A percentile compares a stretch with the other conserved stretches of the same genome.
Conservation (phyloP, 2,797 vertebrate genomes). For the Carcharodon carcharias region DNA sequence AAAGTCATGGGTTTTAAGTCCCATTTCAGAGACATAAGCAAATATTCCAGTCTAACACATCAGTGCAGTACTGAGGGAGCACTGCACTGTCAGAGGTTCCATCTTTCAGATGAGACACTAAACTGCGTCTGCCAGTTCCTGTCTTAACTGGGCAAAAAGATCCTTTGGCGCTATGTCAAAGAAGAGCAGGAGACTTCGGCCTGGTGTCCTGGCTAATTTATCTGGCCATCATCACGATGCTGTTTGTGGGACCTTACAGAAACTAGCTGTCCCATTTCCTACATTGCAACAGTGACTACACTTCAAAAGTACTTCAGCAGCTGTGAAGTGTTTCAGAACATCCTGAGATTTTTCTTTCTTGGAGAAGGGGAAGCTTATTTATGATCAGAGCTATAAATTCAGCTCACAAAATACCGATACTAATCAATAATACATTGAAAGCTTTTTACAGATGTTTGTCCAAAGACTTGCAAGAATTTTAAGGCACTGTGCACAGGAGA, state of each 20-base stretch:
- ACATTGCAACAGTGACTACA: not conserved
- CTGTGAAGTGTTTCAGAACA: not conserved
- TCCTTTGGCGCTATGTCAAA: not conserved
- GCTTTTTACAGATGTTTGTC: slow-evolving; percentile 76
- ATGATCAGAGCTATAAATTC: not conserved
- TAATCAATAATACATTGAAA: slow-evolving; percentile 45
- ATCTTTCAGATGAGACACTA: not conserved
- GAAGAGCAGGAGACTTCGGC: not conserved
- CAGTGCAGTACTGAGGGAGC: not conserved
- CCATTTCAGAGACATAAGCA: not conserved
- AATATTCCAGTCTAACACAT: not conserved
- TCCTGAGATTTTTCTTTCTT: not conserved
- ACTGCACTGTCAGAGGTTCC: not conserved
- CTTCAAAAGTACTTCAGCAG: not conserved
- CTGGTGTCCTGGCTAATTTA: no score
- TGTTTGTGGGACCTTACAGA: not conserved
- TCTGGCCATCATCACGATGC: not conserved
- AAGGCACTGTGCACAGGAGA: slow-evolving; percentile 68
- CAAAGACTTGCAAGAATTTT: slow-evolving; percentile 82
- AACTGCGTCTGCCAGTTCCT: not conserved
- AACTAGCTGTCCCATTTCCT: not conserved
- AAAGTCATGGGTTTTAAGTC: not conserved
- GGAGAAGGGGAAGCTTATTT: not conserved
- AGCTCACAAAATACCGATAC: not conserved
- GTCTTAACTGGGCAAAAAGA: not conserved